Evolutionary conservation across 2,888 invertebrate genomes (phyloP).

Genomic region (Metellina segmentata): DNA sequence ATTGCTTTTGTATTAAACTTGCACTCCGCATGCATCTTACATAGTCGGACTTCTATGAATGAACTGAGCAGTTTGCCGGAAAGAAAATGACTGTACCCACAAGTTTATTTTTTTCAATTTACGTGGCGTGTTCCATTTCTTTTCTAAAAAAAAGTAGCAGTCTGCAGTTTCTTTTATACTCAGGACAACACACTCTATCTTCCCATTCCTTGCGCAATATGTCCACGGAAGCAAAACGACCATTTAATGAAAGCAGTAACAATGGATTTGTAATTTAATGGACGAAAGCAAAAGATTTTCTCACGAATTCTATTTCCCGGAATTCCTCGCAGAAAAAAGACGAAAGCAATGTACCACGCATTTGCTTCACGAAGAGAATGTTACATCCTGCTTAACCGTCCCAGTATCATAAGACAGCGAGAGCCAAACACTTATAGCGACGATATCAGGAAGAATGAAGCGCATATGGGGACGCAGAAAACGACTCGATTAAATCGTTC

Average conservation of each 20-base stretch:
- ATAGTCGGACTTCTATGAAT: too few relatives aligned
- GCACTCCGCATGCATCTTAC: too few relatives aligned
- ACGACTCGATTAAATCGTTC: slow-evolving; percentile 61
- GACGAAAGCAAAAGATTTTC: neutral
- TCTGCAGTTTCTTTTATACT: neutral
- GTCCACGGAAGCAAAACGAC: neutral
- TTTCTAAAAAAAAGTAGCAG: neutral
- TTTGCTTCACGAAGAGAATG: neutral
- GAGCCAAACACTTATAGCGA: slow-evolving; percentile 32
- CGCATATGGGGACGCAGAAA: slow-evolving; percentile 40
- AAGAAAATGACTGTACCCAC: neutral
- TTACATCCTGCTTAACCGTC: neutral
- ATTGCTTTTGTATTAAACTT: too few relatives aligned
- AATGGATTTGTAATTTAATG: neutral
- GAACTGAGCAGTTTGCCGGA: too few relatives aligned
- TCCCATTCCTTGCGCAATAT: neutral
- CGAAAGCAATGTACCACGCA: neutral
- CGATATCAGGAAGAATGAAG: slow-evolving; percentile 26
- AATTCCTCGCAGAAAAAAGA: neutral
- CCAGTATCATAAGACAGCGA: neutral
- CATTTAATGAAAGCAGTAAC: neutral
- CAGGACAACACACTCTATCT: neutral
- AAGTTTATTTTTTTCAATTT: neutral
- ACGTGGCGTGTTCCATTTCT: neutral
- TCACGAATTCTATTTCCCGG: neutral